Percentiles rank a stretch among this genome's conserved stretches.
These are phyloP conservation scores for Ecdyonurus torrentis DNA, from an alignment of 2,888 invertebrate genomes.

Conservation along the genomic window DNA sequence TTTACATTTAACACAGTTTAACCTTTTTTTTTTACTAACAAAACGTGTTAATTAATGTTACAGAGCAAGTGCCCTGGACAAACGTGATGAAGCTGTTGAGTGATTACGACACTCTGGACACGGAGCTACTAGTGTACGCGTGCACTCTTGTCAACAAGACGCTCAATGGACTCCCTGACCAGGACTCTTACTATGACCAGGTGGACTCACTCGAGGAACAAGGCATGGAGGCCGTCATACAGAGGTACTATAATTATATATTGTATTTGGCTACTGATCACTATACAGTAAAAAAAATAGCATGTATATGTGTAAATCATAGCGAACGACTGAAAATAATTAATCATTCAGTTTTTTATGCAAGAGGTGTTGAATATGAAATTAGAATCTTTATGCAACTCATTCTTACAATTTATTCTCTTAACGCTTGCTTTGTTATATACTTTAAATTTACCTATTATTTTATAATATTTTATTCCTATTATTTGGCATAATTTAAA, in stretches of 20 bases:
- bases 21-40: conserved; percentile 4
- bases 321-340: too few relatives aligned
- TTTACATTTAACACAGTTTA: background rate
- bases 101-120: conserved; percentile 91
- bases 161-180: conserved; percentile 80
- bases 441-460: too few relatives aligned
- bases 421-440: too few relatives aligned
- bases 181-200: conserved; percentile 95
- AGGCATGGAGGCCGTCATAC: conserved; percentile 73
- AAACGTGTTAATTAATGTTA: conserved; percentile 6
- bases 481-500: background rate
- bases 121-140: conserved; percentile 88
- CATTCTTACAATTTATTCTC: too few relatives aligned
- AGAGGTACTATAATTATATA: too few relatives aligned
- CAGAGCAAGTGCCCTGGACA: conserved; percentile 51
- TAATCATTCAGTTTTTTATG: too few relatives aligned
- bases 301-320: too few relatives aligned
- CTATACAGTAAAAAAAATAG: too few relatives aligned
- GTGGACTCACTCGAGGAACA: conserved; percentile 91
- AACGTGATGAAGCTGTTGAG: conserved; percentile 71
- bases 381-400: too few relatives aligned
- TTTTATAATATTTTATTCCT: too few relatives aligned
- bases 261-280: too few relatives aligned
- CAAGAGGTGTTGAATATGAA: too few relatives aligned
- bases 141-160: conserved; percentile 94